Evolutionary conservation across 2,888 invertebrate species (phyloP), one percentile per base, ranked within the genome.

Genomic region (Amphimallon solstitiale): DNA sequence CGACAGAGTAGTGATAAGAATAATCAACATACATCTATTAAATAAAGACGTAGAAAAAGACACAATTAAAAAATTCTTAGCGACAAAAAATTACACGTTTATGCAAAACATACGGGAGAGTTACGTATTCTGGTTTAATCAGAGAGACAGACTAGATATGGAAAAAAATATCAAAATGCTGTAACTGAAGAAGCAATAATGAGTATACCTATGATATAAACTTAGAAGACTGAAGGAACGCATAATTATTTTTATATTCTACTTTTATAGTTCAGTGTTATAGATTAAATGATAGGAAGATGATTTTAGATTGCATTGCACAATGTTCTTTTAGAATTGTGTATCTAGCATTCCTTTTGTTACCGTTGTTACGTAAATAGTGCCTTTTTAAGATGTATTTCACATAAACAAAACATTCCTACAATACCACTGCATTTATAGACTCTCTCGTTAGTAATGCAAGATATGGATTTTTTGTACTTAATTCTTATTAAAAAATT

Each of bases 1-100:
- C 69, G 82, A 85, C 37, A 77, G 80, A 68, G 80, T 86, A 2
- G 78, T 80, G 66, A 83, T 86, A 40, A 79, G 81, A 68, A 78
- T 84, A 19, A 82, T 85, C 43, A 79, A 81, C n/a, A 79, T 84
- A 34, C 80, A 82, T 69, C 74, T 82, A 67, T 68, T 71, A 23
- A 71, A 74, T 9, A 79, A 75, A 54, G 79, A 80, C 63, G 40
- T 72, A 0, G 81, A 81, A 67, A 79, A 77, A 63, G 79, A 78
- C 54, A 79, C 79, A 9, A 78, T 83, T 35, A 81, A 79, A 64
- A 78, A 81, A 67, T 82, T 82, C 68, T 68, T 83, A 23, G 75
- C 77, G 7, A 78, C 73, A 34, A 81, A 82, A 68, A 79, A 80
- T 65, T 83, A 81, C 69, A 76, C 75, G 37, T 79, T 80, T 60